Conservation (phyloP, 2,113 vertebrate species). For the Hippopotamus amphibius region DNA sequence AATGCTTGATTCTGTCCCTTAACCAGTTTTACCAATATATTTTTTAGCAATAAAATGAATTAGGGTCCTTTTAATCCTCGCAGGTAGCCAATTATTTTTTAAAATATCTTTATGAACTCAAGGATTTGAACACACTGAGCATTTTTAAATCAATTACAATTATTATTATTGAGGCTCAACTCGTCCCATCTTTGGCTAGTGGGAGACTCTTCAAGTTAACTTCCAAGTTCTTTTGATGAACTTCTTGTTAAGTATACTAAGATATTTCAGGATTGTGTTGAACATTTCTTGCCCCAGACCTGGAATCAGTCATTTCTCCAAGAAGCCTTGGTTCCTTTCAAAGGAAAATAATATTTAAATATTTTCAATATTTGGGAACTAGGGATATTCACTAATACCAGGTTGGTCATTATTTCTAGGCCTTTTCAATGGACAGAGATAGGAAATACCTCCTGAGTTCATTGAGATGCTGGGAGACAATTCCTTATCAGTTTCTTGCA, state of each 20-base stretch:
- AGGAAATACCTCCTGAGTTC: not conserved
- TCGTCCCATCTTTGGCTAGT: too few species aligned
- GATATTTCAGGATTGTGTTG: not conserved
- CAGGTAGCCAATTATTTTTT: slow-evolving; percentile 2
- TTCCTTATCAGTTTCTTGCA: not conserved
- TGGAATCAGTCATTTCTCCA: not conserved
- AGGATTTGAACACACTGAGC: not conserved
- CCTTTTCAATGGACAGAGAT: not conserved
- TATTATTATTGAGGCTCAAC: not conserved
- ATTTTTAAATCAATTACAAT: not conserved
- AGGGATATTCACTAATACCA: not conserved
- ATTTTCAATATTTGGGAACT: not conserved
- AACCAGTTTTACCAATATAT: not conserved
- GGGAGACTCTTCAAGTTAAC: too few species aligned
- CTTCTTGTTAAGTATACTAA: not conserved
- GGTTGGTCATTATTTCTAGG: not conserved
- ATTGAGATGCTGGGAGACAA: not conserved
- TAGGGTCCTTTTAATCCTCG: not conserved
- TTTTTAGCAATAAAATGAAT: not conserved
- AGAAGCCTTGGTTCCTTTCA: not conserved
- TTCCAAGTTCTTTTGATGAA: not conserved
- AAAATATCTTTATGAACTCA: not conserved
- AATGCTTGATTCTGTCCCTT: not conserved
- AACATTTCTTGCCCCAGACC: not conserved
- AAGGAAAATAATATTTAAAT: not conserved